These are phyloP conservation scores for Entosphenus tridentatus DNA, from an alignment of 2,113 vertebrate species.

Conservation along the genomic window DNA sequence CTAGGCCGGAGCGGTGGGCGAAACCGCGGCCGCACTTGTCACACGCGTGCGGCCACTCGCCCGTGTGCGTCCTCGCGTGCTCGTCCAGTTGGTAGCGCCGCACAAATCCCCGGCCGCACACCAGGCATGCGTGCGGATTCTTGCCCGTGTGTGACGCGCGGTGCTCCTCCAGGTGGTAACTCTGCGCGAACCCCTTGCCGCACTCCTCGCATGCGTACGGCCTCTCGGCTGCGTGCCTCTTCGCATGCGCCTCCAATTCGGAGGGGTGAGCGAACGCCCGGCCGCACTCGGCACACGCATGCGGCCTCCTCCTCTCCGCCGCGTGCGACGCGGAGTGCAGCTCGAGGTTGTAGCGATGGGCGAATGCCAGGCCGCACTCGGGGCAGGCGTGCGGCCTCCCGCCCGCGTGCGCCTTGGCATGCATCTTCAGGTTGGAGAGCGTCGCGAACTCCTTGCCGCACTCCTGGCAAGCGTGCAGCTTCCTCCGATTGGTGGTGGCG, in stretches of 20 bases:
- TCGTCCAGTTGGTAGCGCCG: neutral
- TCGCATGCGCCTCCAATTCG: neutral
- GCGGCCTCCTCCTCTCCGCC: slow-evolving; percentile 12
- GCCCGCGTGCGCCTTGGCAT: neutral
- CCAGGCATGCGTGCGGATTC: neutral
- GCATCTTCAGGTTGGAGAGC: slow-evolving; percentile 8
- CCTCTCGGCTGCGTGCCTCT: neutral
- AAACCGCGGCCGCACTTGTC: neutral
- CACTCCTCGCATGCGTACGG: neutral
- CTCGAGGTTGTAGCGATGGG: neutral
- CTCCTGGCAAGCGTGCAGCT: slow-evolving; percentile 13
- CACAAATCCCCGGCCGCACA: neutral
- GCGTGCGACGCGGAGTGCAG: neutral
- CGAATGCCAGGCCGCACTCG: neutral
- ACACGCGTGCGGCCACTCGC: neutral
- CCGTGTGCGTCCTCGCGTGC: neutral
- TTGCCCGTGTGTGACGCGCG: neutral
- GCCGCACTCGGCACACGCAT: slow-evolving; percentile 13
- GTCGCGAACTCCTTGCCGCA: slow-evolving; percentile 16
- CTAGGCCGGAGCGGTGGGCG: neutral
- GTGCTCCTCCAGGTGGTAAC: neutral
- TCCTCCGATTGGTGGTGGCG: neutral
- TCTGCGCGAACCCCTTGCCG: neutral
- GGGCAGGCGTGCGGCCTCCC: neutral
- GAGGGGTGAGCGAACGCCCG: slow-evolving; percentile 19